phyloP scores from a whole-genome alignment of 1,140 invertebrate species.

The Caenorhabditis elegans region DNA sequence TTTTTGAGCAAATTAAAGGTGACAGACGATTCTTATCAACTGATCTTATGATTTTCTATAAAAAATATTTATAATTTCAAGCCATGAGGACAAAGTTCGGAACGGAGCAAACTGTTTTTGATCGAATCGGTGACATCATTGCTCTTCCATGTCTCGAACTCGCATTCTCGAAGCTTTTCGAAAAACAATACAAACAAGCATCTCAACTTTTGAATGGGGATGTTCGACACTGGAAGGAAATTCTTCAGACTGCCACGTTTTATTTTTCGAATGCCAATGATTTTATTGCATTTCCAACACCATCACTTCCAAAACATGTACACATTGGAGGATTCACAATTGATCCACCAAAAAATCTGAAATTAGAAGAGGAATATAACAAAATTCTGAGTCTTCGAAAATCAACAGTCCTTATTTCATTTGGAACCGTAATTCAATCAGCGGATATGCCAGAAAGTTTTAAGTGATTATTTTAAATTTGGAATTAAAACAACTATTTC shows the following conservation, averaged over 20 bases:
- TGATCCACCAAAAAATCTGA: neutral
- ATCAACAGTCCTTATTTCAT: conserved; percentile 42
- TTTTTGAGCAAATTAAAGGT: neutral
- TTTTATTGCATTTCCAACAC: conserved; percentile 27
- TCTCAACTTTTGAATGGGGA: neutral
- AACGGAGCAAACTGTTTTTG: neutral
- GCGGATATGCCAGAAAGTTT: neutral
- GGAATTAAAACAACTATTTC: too few relatives aligned
- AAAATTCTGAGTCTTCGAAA: conserved; percentile 27
- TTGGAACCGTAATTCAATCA: conserved; percentile 42
- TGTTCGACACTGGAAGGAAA: neutral
- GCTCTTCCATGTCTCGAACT: neutral
- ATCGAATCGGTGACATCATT: neutral
- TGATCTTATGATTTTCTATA: neutral
- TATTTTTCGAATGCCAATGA: conserved; percentile 28
- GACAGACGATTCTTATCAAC: neutral
- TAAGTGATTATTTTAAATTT: neutral
- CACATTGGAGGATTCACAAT: conserved; percentile 37
- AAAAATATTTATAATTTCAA: neutral
- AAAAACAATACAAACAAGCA: neutral
- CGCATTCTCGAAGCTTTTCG: neutral
- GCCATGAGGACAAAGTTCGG: neutral
- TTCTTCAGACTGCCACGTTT: neutral
- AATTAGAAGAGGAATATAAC: neutral
- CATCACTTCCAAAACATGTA: conserved; percentile 17